phyloP scores from a whole-genome alignment of 64 coral and sea anemone genomes.

The Orbicella faveolata region DNA sequence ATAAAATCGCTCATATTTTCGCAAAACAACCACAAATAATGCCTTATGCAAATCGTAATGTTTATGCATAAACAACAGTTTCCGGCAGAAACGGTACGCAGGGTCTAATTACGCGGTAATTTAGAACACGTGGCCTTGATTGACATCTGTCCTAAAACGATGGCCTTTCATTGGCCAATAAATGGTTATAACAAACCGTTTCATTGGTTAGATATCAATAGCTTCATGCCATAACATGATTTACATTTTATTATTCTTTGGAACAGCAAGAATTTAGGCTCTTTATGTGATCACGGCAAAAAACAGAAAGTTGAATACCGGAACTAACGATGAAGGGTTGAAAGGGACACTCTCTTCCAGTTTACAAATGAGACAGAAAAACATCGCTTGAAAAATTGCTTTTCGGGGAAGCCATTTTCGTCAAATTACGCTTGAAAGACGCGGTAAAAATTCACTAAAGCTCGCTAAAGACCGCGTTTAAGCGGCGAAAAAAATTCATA shows the following conservation, averaged over 20 bases:
- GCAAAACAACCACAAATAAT: constrained; percentile 56
- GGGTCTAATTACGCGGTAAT: constrained; percentile 97
- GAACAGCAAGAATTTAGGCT: constrained; percentile 68
- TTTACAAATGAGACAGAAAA: constrained; percentile 49
- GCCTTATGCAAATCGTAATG: constrained; percentile 90
- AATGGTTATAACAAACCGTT: constrained; percentile 35
- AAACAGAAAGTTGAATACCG: constrained; percentile 70
- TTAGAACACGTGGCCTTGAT: constrained; percentile 97
- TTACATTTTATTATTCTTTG: constrained; percentile 78
- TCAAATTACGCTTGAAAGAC: constrained; percentile 38
- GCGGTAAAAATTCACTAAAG: constrained; percentile 72
- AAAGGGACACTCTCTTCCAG: constrained; percentile 50
- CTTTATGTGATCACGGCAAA: constrained; percentile 53
- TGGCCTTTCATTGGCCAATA: constrained; percentile 72
- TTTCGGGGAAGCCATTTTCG: constrained; percentile 60
- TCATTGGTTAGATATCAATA: constrained; percentile 69
- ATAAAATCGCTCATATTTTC: constrained; percentile 48
- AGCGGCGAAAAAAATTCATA: constrained; percentile 14
- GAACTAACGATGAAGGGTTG: constrained; percentile 58
- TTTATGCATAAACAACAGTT: constrained; percentile 81
- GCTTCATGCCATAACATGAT: constrained; percentile 90
- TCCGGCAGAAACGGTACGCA: constrained; percentile 96
- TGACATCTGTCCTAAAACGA: constrained; percentile 79
- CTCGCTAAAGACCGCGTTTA: constrained; percentile 25
- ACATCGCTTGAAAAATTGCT: constrained; percentile 56